Evolutionary conservation across 2,888 invertebrate species (phyloP), one percentile per base, ranked within the genome.

Genomic region (Scaptomyza flava): DNA sequence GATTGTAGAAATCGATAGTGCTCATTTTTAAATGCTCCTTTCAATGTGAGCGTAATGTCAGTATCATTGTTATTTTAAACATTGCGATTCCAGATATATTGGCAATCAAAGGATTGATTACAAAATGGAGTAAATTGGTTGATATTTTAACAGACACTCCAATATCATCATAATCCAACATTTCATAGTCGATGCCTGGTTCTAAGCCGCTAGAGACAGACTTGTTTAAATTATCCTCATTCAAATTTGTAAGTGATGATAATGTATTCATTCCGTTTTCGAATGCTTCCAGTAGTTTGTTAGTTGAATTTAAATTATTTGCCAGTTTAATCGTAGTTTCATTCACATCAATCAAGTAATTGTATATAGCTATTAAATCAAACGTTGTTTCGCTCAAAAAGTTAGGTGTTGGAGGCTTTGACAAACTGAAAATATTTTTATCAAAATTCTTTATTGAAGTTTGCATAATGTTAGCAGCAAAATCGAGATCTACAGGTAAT

Each of bases 281-380:
- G 31, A 94, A 91, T 7, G 93, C 92, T 79, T 94, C 94, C 53
- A 95, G 90, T 68, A 95, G 92, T 12, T 93, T 93, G 88, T 95
- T 95, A 1, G 95, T 95, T 14, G 94, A 93, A 90, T 95, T 95
- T 58, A 95, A 92, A 23, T 92, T 63, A 47, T 81, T 93, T 77
- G 91, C 87, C 41, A 80, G 75, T 46, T 72, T 80, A 17, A 90
- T 73, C 17, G 89, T 66, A 5, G 33, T 72, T 11, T 61, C 64
- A 17, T 94, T 92, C 1, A 93, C 90, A 36, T 92, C 84, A 92
- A 93, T 93, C 51, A 94, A 87, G 88, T 93, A 93, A 81, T 95
- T 93, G 65, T 89, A 91, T 57, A 90, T 89, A 30, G 77, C 72
- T 12, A 90, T 82, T 54, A 91, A 77, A 57, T 90, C 86, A 23